A percentile compares a stretch with the other conserved stretches of the same genome.
phyloP scores from a whole-genome alignment of 2,888 invertebrate species.

The Stomorhina lunata region DNA sequence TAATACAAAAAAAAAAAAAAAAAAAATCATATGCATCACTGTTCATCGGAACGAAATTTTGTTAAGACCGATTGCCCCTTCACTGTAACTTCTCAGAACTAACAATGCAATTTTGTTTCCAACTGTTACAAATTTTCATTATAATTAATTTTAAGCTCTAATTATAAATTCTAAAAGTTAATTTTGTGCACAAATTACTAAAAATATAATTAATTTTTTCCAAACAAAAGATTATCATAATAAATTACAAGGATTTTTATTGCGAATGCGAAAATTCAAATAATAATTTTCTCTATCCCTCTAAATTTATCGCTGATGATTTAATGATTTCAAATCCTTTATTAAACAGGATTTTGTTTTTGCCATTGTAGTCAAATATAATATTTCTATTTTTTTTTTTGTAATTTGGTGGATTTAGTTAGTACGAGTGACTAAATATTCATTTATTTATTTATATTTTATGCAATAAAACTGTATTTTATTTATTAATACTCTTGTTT shows the following conservation, averaged over 20 bases:
- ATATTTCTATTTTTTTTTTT: too few relatives aligned
- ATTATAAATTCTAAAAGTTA: neutral
- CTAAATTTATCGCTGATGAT: slow-evolving; percentile 18
- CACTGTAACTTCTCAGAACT: too few relatives aligned
- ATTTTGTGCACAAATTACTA: neutral
- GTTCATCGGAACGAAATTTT: too few relatives aligned
- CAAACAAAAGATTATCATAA: slow-evolving; percentile 10
- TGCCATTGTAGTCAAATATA: neutral
- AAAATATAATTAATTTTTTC: neutral
- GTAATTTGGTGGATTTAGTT: neutral
- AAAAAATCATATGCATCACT: too few relatives aligned
- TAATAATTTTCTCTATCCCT: neutral
- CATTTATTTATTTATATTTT: neutral
- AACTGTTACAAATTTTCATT: too few relatives aligned
- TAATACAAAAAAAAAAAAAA: too few relatives aligned
- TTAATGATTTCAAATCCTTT: slow-evolving; percentile 23
- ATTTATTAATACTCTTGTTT: neutral
- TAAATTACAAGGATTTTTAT: neutral
- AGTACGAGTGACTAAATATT: slow-evolving; percentile 1
- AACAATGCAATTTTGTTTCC: too few relatives aligned
- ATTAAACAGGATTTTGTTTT: slow-evolving; percentile 24
- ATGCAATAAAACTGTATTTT: slow-evolving; percentile 3
- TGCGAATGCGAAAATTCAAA: neutral
- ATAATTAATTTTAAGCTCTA: too few relatives aligned
- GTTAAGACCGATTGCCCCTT: too few relatives aligned